phyloP scores from a whole-genome alignment of 2,113 vertebrate genomes.

The Semnornis frantzii region DNA sequence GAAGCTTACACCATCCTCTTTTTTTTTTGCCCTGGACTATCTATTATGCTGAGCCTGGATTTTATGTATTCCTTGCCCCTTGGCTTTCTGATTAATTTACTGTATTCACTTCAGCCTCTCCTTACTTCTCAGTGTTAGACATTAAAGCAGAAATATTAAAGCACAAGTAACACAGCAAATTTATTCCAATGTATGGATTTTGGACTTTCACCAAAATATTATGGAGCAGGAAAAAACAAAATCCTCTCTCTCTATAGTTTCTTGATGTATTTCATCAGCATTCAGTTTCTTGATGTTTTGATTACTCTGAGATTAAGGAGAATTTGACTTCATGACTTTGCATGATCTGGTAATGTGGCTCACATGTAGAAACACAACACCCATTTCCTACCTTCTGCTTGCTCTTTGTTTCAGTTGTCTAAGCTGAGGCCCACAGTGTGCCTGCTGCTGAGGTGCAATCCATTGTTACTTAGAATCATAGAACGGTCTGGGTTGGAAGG shows the following conservation, averaged over 20 bases:
- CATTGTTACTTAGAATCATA: no score
- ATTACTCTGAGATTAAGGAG: not conserved
- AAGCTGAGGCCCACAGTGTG: not conserved
- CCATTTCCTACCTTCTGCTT: not conserved
- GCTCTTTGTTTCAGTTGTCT: not conserved
- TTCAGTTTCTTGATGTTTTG: not conserved
- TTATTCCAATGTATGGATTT: not conserved
- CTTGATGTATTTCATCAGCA: not conserved
- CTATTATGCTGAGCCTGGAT: conserved; percentile 21
- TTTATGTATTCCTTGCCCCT: conserved; percentile 1
- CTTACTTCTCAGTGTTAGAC: not conserved
- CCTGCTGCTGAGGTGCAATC: not conserved
- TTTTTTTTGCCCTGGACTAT: conserved; percentile 39
- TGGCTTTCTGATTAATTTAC: conserved; percentile 56
- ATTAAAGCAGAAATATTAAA: not conserved
- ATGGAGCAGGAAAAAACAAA: not conserved
- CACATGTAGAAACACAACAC: not conserved
- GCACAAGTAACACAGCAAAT: not conserved
- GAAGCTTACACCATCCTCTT: conserved; percentile 21
- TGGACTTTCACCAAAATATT: not conserved
- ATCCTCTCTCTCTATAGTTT: fast-evolving
- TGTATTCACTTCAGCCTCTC: not conserved
- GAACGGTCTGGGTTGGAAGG: no score
- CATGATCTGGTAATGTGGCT: not conserved
- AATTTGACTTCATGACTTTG: not conserved